A percentile compares a stretch with the other conserved stretches of the same genome.
Conservation (phyloP, 2,888 invertebrate genomes). For the Epirrhoe tristata region DNA sequence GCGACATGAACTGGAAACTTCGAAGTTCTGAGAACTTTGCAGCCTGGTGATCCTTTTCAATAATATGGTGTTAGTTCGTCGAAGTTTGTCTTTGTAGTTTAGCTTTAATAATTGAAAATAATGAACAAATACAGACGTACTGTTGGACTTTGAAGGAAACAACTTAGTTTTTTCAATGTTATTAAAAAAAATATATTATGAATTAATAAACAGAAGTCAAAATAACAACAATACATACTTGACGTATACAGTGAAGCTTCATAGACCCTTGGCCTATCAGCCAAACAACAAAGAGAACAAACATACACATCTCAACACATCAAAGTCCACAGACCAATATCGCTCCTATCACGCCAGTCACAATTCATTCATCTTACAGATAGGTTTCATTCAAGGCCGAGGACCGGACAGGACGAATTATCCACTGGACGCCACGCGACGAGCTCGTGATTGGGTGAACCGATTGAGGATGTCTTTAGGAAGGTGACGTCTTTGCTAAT, state of each 20-base stretch:
- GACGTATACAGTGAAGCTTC: neutral
- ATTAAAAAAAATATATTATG: neutral
- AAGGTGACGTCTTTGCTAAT: conserved; percentile 31
- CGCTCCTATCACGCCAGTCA: conserved; percentile 14
- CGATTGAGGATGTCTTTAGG: conserved; percentile 47
- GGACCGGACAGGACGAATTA: conserved; percentile 60
- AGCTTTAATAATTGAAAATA: neutral
- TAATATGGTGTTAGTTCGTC: neutral
- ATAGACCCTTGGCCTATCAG: neutral
- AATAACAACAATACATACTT: neutral
- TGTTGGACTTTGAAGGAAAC: neutral
- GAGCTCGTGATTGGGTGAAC: conserved; percentile 48
- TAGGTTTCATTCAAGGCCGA: conserved; percentile 53
- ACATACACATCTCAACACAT: conserved; percentile 13
- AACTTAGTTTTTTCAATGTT: neutral
- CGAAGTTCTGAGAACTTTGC: neutral
- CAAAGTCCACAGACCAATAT: conserved; percentile 12
- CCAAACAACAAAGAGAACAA: conserved; percentile 9
- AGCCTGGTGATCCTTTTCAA: conserved; percentile 8
- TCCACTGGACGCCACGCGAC: conserved; percentile 52
- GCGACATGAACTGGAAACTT: conserved; percentile 16
- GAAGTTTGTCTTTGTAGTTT: neutral
- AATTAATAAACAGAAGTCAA: neutral
- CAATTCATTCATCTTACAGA: conserved; percentile 23
- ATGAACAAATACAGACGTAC: neutral